Conservation (phyloP, 2,113 vertebrate species). For the Eretmodus cyanostictus region DNA sequence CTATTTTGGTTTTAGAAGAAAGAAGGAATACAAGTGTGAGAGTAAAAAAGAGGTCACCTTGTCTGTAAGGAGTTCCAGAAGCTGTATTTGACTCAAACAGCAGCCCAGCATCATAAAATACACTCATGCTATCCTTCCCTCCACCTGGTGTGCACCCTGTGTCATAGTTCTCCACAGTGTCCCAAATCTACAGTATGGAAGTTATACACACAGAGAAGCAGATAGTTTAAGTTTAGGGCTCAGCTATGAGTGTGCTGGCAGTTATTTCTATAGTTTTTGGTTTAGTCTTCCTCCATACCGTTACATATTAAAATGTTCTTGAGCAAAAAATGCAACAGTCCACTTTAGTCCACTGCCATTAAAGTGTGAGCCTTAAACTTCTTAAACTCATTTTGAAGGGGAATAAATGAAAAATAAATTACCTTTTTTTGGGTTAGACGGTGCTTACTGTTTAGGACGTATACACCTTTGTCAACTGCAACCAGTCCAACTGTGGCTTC, state of each 20-base stretch:
- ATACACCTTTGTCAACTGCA: conserved; percentile 74
- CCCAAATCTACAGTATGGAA: conserved; percentile 69
- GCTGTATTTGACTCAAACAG: conserved; percentile 54
- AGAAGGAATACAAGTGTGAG: not conserved
- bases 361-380: not conserved
- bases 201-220: not conserved
- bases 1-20: not conserved
- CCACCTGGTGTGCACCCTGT: conserved; percentile 76
- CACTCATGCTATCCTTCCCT: conserved; percentile 60
- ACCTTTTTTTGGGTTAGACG: conserved; percentile 72
- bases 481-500: conserved; percentile 68
- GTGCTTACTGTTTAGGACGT: conserved; percentile 65
- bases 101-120: conserved; percentile 75
- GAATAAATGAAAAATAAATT: not conserved
- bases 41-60: conserved; percentile 39
- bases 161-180: conserved; percentile 71
- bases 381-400: not conserved
- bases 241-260: not conserved
- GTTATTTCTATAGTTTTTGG: not conserved
- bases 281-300: not conserved
- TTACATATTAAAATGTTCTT: not conserved
- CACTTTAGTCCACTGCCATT: not conserved
- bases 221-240: not conserved
- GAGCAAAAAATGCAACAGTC: not conserved
- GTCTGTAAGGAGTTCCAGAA: conserved; percentile 53